A percentile compares a stretch with the other conserved stretches of the same genome.
phyloP scores from a whole-genome alignment of 2,797 vertebrate species.

The Prionace glauca region DNA sequence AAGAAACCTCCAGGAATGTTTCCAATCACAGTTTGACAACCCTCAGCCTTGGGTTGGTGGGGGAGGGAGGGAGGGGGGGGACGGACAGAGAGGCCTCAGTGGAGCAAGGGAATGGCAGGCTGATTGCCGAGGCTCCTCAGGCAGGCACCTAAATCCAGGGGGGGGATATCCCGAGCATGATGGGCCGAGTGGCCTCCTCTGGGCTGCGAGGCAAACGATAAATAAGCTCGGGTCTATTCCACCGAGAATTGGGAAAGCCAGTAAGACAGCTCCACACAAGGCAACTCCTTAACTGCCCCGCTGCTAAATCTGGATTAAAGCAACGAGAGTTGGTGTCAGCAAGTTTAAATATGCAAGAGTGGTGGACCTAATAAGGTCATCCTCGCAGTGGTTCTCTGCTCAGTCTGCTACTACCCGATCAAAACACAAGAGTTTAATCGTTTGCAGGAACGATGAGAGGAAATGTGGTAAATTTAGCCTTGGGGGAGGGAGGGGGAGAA shows the following conservation, averaged over 20 bases:
- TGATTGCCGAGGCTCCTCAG: no score
- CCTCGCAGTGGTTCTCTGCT: background rate
- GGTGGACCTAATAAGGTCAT: background rate
- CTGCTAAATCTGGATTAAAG: constrained; percentile 1
- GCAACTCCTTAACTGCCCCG: background rate
- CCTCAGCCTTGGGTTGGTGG: no score
- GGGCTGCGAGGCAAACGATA: no score
- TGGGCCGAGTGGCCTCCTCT: background rate
- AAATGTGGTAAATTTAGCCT: background rate
- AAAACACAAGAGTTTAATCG: background rate
- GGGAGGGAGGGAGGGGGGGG: no score
- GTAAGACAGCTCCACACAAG: background rate
- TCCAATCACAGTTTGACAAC: no score
- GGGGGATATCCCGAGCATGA: no score
- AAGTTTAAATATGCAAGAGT: background rate
- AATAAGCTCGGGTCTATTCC: background rate
- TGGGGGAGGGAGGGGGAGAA: background rate
- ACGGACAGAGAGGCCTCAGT: no score
- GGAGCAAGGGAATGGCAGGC: no score
- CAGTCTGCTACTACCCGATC: background rate
- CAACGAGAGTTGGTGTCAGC: background rate
- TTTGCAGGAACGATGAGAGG: background rate
- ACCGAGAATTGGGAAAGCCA: background rate
- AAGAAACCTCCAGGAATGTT: no score
- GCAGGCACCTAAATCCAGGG: no score